Evolutionary conservation across 2,113 vertebrate genomes (phyloP), one percentile per base, ranked within the genome.

Genomic region (Xiphophorus hellerii): DNA sequence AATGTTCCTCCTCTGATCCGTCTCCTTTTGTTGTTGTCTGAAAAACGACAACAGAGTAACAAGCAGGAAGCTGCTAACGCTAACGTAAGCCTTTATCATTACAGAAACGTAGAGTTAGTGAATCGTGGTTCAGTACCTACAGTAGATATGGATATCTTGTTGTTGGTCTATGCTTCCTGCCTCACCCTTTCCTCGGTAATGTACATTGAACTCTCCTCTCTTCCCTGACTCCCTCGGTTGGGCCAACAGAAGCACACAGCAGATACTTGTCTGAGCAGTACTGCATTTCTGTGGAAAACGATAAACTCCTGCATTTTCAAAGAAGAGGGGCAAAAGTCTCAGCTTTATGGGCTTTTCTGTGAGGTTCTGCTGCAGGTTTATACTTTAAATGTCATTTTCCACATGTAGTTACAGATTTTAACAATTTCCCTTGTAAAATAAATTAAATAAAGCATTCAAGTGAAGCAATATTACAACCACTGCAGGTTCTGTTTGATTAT

Each of bases 121-220:
- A 70, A 71, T 96, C 93, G 95, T 94, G 92, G 95, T 94, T 95
- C 93, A 95, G 90, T 96, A 92, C 92, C 80, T 91, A 70, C 82
- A 77, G 78, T 92, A 96, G 95, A 95, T 92, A 93, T 96, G 97
- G 94, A 90, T 96, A 95, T 96, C 92, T 95, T 94, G 95, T 87
- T 84, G 78, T 48, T 48, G 44, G 80, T 87, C 68, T 73, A 66
- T 61, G 77, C 78, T 66, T 33, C 65, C 81, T 42, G 33, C 76
- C 73, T 20, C 67, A 2, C 67, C 68, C 30, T 30, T 33, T 61
- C 71, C 75, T 79, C 73, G 73, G 29, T 74, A 61, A 62, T 82
- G 76, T 87, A 66, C 80, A 76, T 54, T 93, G 93, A 95, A 92
- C 92, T 89, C 29, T 37, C 81, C 75, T 82, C 79, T 68, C 67